Evolutionary conservation across 2,113 vertebrate genomes (phyloP).

Genomic region (Monopterus albus): DNA sequence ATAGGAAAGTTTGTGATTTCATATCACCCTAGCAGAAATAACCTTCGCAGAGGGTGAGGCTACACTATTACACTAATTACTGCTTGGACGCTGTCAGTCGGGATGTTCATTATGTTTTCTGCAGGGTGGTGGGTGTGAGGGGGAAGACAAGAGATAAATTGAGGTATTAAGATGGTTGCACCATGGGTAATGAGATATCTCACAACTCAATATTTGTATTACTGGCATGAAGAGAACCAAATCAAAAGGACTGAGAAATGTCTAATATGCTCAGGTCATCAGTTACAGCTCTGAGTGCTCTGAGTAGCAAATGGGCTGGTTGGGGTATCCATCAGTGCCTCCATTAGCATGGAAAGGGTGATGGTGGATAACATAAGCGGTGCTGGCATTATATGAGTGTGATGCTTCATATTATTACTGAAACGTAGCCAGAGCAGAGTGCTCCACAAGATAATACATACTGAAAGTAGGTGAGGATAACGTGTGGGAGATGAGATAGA

Average conservation of each 20-base stretch:
- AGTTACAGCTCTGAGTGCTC: constrained; percentile 5
- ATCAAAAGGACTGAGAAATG: constrained; percentile 35
- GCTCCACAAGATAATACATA: background rate
- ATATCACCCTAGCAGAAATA: constrained; percentile 41
- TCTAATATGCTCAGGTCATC: constrained; percentile 29
- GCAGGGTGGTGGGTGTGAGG: constrained; percentile 17
- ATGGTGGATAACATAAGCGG: constrained; percentile 16
- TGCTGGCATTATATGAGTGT: constrained; percentile 12
- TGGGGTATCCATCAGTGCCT: constrained; percentile 34
- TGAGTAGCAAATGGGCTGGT: background rate
- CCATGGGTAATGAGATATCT: constrained; percentile 37
- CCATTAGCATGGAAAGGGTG: constrained; percentile 41
- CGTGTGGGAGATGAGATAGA: background rate
- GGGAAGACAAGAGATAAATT: background rate
- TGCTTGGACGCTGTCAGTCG: constrained; percentile 46
- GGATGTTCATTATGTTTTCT: constrained; percentile 41
- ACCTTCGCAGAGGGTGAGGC: constrained; percentile 60
- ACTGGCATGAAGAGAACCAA: constrained; percentile 20
- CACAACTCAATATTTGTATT: constrained; percentile 23
- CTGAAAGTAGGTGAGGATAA: background rate
- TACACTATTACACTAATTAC: constrained; percentile 58
- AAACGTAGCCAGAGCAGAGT: constrained; percentile 14
- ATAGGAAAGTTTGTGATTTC: constrained; percentile 29
- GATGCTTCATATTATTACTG: constrained; percentile 47
- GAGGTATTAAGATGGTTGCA: constrained; percentile 2